Evolutionary conservation across 2,888 invertebrate genomes (phyloP).

Genomic region (Andrena bicolor): DNA sequence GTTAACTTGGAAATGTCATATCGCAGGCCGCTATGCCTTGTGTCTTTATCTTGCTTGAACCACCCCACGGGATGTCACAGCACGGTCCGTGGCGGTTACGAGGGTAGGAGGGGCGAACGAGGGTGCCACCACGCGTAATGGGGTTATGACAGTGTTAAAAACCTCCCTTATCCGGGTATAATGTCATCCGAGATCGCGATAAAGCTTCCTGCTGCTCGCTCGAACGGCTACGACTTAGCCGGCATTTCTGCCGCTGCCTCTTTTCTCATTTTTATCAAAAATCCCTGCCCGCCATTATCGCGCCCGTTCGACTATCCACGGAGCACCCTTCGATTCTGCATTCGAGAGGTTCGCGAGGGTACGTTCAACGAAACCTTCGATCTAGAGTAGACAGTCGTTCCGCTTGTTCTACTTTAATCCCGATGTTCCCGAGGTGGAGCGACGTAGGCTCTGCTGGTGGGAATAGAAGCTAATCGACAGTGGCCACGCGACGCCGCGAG

Average conservation of each 20-base stretch:
- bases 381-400: background rate
- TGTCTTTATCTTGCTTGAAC: slow-evolving; percentile 63
- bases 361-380: background rate
- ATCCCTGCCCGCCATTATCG: background rate
- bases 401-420: slow-evolving; percentile 10
- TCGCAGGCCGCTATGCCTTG: slow-evolving; percentile 33
- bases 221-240: slow-evolving; percentile 64
- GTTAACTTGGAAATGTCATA: slow-evolving; percentile 38
- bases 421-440: background rate
- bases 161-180: slow-evolving; percentile 72
- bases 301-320: background rate
- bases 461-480: background rate
- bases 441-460: background rate
- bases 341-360: background rate
- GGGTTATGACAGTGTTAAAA: slow-evolving; percentile 75
- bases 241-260: slow-evolving; percentile 44
- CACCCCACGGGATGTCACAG: slow-evolving; percentile 41
- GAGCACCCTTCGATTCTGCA: background rate
- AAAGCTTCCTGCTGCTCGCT: slow-evolving; percentile 61
- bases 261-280: background rate
- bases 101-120: slow-evolving; percentile 12
- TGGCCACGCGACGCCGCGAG: slow-evolving; percentile 5
- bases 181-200: slow-evolving; percentile 71
- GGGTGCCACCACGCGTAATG: slow-evolving; percentile 70
- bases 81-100: slow-evolving; percentile 38